Percentiles rank a stretch among this genome's conserved stretches.
Conservation (phyloP, 2,113 vertebrate genomes). For the Arvicanthis niloticus region DNA sequence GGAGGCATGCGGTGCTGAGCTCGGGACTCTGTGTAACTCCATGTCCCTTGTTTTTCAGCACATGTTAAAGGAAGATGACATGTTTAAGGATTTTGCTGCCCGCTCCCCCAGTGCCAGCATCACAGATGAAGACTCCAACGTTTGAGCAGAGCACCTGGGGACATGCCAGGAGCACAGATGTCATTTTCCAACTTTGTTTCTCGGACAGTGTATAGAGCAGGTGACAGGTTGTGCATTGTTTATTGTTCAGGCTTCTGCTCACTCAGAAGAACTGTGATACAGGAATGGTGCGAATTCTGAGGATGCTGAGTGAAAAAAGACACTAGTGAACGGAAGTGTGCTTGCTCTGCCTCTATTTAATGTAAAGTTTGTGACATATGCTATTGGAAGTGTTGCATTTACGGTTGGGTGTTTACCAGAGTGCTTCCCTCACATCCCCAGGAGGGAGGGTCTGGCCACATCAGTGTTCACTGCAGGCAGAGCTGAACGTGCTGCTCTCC, state of each 20-base stretch:
- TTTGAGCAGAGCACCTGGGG: slow-evolving; percentile 86
- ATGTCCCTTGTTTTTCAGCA: slow-evolving; percentile 88
- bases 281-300: slow-evolving; percentile 74
- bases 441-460: background rate
- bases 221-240: slow-evolving; percentile 43
- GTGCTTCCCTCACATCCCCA: slow-evolving; percentile 55
- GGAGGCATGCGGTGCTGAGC: fast-evolving
- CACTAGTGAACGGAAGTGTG: slow-evolving; percentile 74
- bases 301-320: slow-evolving; percentile 79
- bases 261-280: slow-evolving; percentile 37
- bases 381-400: slow-evolving; percentile 80
- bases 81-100: slow-evolving; percentile 94
- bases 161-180: background rate
- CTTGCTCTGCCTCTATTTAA: slow-evolving; percentile 83
- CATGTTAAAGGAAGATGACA: slow-evolving; percentile 98
- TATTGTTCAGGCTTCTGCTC: slow-evolving; percentile 72
- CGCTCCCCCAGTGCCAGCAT: slow-evolving; percentile 93
- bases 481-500: background rate
- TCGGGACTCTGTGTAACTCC: background rate
- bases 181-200: background rate
- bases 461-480: background rate
- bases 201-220: background rate
- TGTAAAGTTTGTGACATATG: slow-evolving; percentile 84
- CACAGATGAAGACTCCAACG: slow-evolving; percentile 95
- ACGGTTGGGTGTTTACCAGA: slow-evolving; percentile 66